These are phyloP conservation scores for Heliopora coerulea DNA, from an alignment of 92 coral and sea anemone species.

Conservation along the genomic window DNA sequence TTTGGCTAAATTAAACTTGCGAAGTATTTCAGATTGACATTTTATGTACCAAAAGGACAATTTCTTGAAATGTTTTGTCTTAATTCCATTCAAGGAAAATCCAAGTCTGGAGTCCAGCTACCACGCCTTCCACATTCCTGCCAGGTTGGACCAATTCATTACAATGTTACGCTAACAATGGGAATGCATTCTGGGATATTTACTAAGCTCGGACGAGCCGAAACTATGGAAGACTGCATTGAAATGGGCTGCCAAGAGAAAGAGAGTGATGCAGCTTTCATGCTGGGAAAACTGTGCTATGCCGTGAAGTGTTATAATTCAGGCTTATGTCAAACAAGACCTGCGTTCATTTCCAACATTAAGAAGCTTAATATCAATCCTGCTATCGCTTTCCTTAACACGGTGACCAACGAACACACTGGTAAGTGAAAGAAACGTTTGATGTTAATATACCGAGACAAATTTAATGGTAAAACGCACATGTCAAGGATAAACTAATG, in stretches of 20 bases:
- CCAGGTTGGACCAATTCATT: slow-evolving; percentile 77
- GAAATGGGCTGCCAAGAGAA: slow-evolving; percentile 83
- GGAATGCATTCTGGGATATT: slow-evolving; percentile 95
- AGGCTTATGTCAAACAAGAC: slow-evolving; percentile 86
- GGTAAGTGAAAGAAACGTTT: too few species aligned
- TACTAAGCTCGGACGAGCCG: slow-evolving; percentile 81
- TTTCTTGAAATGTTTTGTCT: not conserved
- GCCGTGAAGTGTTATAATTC: slow-evolving; percentile 91
- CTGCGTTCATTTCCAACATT: slow-evolving; percentile 72
- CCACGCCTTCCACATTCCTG: slow-evolving; percentile 71
- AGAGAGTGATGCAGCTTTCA: slow-evolving; percentile 88
- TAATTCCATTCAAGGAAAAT: slow-evolving; percentile 47
- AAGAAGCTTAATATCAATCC: slow-evolving; percentile 75
- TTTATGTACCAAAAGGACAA: not conserved
- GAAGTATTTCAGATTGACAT: too few species aligned
- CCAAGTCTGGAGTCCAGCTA: slow-evolving; percentile 44
- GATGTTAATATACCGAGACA: too few species aligned
- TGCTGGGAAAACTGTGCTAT: slow-evolving; percentile 92
- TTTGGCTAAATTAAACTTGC: too few species aligned
- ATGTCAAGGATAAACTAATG: too few species aligned
- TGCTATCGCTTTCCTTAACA: slow-evolving; percentile 78
- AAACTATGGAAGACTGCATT: slow-evolving; percentile 93
- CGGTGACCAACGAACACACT: slow-evolving; percentile 47
- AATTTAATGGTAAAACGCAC: too few species aligned
- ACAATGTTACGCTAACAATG: slow-evolving; percentile 90